phyloP scores from a whole-genome alignment of 2,113 vertebrate species.

The Nematolebias whitei region DNA sequence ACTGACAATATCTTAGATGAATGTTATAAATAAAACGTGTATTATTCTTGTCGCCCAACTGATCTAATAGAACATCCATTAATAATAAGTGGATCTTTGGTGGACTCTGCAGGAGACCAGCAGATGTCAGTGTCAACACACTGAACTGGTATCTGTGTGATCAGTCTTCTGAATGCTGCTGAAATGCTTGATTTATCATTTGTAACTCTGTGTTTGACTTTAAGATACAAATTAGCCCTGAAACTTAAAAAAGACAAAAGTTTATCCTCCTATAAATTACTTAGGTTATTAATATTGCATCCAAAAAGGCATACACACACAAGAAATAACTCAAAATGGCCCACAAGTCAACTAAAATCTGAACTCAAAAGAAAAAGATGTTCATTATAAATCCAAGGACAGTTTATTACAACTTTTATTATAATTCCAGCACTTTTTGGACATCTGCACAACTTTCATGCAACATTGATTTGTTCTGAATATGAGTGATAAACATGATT shows the following conservation, averaged over 20 bases:
- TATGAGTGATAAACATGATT: neutral
- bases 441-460: neutral
- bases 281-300: neutral
- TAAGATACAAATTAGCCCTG: too few relatives aligned
- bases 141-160: neutral
- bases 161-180: neutral
- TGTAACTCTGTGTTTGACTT: neutral
- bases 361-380: neutral
- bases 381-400: constrained; percentile 2
- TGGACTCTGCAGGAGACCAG: constrained; percentile 46
- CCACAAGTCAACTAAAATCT: neutral
- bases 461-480: neutral
- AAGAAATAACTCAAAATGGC: neutral
- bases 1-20: neutral
- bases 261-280: neutral
- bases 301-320: neutral
- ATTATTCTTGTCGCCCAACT: neutral
- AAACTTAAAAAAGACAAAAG: neutral
- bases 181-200: neutral
- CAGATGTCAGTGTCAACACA: constrained; percentile 74
- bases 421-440: constrained; percentile 9
- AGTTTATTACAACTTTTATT: neutral
- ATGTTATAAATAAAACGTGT: neutral
- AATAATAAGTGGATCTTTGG: too few relatives aligned
- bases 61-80: too few relatives aligned